These are phyloP conservation scores for Erethizon dorsatum DNA, from an alignment of 2,797 vertebrate genomes.

Conservation along the genomic window DNA sequence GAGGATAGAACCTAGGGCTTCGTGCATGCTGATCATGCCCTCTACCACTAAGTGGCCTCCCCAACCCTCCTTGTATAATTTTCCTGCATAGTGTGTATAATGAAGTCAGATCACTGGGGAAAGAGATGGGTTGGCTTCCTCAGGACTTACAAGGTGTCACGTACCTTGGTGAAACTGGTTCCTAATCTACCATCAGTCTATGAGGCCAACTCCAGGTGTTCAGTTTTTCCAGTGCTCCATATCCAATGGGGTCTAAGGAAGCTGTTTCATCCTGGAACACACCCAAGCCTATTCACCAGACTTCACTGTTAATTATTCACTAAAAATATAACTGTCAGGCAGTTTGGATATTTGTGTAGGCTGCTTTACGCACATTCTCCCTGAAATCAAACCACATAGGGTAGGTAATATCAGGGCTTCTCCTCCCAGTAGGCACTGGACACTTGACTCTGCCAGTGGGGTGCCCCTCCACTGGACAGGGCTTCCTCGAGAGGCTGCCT, in stretches of 20 bases:
- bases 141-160: not conserved
- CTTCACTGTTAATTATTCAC: not conserved
- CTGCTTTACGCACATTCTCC: not conserved
- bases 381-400: not conserved
- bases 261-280: not conserved
- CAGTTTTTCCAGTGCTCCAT: not conserved
- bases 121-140: not conserved
- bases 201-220: slow-evolving; percentile 33
- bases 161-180: slow-evolving; percentile 66
- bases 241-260: not conserved
- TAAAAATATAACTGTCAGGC: slow-evolving; percentile 50
- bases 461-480: too few relatives aligned
- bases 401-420: not conserved
- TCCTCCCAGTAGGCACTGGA: not conserved
- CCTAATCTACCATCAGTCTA: not conserved
- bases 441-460: too few relatives aligned
- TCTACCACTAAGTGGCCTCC: not conserved
- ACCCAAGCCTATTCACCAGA: slow-evolving; percentile 3
- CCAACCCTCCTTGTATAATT: not conserved
- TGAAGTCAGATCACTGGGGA: not conserved
- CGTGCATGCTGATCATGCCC: not conserved
- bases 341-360: not conserved
- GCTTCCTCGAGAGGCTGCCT: not conserved
- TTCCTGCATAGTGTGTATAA: not conserved
- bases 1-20: not conserved